Evolutionary conservation across 30 jellyfish, hydroid and myxozoan genomes (phyloP).

Genomic region (Aurelia sp.): DNA sequence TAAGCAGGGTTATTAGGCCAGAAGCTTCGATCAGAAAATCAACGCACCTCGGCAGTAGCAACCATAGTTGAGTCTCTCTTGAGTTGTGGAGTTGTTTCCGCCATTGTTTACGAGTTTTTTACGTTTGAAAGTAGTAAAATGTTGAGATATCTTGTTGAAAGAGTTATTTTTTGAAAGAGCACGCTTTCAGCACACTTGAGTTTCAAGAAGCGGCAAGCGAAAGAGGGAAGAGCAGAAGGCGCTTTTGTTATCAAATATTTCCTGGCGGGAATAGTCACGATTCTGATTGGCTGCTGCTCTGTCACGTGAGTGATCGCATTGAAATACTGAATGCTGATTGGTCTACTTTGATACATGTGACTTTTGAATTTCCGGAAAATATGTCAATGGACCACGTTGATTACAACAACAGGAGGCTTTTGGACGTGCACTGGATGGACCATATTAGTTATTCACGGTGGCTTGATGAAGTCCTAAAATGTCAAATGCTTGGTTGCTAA

Average conservation of each 20-base stretch:
- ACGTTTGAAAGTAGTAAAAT: background rate
- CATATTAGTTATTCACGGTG: background rate
- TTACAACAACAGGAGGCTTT: no score
- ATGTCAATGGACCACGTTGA: slow-evolving; percentile 17
- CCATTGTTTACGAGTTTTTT: slow-evolving; percentile 11
- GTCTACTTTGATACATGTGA: slow-evolving; percentile 39
- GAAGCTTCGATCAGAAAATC: background rate
- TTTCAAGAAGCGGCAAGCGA: slow-evolving; percentile 32
- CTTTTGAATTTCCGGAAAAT: slow-evolving; percentile 49
- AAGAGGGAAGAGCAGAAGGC: slow-evolving; percentile 24
- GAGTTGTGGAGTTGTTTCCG: slow-evolving; percentile 62
- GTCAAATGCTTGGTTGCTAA: no score
- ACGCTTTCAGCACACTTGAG: slow-evolving; percentile 49
- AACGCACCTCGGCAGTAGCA: slow-evolving; percentile 78
- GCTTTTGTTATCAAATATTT: slow-evolving; percentile 41
- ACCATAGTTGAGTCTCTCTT: slow-evolving; percentile 84
- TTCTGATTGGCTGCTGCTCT: slow-evolving; percentile 12
- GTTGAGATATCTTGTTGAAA: no score
- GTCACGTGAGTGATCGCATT: slow-evolving; percentile 1
- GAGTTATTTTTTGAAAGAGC: background rate
- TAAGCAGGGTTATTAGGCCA: no score
- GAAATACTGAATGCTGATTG: slow-evolving; percentile 1
- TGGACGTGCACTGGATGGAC: background rate
- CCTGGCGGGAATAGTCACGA: slow-evolving; percentile 71
- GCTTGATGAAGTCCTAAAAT: no score